A percentile compares a stretch with the other conserved stretches of the same genome.
Evolutionary conservation across 92 coral and sea anemone species (phyloP).

Genomic region (Parazoanthus swiftii): DNA sequence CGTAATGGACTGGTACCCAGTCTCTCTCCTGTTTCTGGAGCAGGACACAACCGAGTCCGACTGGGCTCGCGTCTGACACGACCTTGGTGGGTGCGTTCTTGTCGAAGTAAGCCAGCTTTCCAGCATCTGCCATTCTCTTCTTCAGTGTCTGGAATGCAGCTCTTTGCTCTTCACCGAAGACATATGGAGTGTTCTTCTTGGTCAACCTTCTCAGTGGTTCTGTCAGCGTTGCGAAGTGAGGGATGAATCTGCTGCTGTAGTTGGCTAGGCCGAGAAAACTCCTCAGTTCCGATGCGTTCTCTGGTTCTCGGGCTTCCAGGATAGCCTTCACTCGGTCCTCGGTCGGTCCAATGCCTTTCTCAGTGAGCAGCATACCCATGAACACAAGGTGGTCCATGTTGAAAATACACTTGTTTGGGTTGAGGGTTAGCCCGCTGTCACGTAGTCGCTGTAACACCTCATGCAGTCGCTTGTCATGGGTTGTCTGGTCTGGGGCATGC

Average conservation of each 20-base stretch:
- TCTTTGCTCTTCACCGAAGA: slow-evolving; percentile 31
- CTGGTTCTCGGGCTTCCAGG: not conserved
- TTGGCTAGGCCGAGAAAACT: not conserved
- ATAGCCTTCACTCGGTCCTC: not conserved
- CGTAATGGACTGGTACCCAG: slow-evolving; percentile 22
- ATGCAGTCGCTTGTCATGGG: slow-evolving; percentile 25
- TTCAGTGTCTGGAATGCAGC: slow-evolving; percentile 35
- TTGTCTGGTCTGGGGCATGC: slow-evolving; percentile 25
- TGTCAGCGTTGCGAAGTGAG: no score
- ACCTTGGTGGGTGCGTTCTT: slow-evolving; percentile 38
- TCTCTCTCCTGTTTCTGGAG: slow-evolving; percentile 28
- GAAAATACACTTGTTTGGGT: slow-evolving; percentile 29
- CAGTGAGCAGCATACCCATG: no score
- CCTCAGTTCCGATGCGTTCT: not conserved
- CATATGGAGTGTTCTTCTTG: slow-evolving; percentile 36
- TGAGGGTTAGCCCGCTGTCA: slow-evolving; percentile 29
- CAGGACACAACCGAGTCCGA: slow-evolving; percentile 19
- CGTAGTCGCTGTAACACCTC: slow-evolving; percentile 21
- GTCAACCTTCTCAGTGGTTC: slow-evolving; percentile 36
- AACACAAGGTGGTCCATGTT: not conserved
- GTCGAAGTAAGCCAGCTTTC: slow-evolving; percentile 41
- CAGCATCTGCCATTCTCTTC: slow-evolving; percentile 22
- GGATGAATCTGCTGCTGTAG: no score
- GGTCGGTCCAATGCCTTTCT: no score
- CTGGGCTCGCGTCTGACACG: slow-evolving; percentile 6